phyloP scores from a whole-genome alignment of 2,888 invertebrate genomes.

The Drosophila trichaetosa region DNA sequence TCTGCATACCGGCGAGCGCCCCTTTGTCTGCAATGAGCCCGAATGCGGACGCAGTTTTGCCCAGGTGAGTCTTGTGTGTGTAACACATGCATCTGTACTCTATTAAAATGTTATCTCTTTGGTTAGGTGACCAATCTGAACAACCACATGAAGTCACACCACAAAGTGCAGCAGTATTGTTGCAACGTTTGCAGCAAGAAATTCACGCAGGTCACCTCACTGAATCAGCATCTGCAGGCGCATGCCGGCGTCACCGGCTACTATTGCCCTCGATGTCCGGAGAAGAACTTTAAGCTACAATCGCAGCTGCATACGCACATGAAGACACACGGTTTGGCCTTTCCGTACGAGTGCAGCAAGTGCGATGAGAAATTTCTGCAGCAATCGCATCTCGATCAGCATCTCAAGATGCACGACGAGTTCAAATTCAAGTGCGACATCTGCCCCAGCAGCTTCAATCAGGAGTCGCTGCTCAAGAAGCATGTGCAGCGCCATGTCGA shows the following conservation, averaged over 20 bases:
- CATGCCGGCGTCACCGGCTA: slow-evolving; percentile 85
- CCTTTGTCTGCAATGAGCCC: slow-evolving; percentile 85
- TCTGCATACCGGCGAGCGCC: slow-evolving; percentile 85
- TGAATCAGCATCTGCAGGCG: slow-evolving; percentile 85
- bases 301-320: slow-evolving; percentile 85
- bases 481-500: slow-evolving; percentile 85
- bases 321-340: slow-evolving; percentile 85
- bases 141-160: slow-evolving; percentile 85
- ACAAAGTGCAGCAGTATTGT: slow-evolving; percentile 85
- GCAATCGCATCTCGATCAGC: slow-evolving; percentile 84
- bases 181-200: slow-evolving; percentile 85
- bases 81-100: not conserved
- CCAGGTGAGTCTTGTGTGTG: slow-evolving; percentile 74
- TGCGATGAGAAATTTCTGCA: slow-evolving; percentile 85
- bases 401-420: slow-evolving; percentile 85
- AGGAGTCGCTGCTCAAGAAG: slow-evolving; percentile 84
- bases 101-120: not conserved
- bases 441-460: slow-evolving; percentile 85
- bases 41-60: slow-evolving; percentile 85
- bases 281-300: slow-evolving; percentile 85
- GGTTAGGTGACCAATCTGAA: slow-evolving; percentile 84
- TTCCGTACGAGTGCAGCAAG: slow-evolving; percentile 84
- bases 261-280: slow-evolving; percentile 85
- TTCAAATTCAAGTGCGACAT: slow-evolving; percentile 85
- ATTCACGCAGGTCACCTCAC: slow-evolving; percentile 85